phyloP scores from a whole-genome alignment of 2,888 invertebrate species.

The Hydrotaea diabolus region DNA sequence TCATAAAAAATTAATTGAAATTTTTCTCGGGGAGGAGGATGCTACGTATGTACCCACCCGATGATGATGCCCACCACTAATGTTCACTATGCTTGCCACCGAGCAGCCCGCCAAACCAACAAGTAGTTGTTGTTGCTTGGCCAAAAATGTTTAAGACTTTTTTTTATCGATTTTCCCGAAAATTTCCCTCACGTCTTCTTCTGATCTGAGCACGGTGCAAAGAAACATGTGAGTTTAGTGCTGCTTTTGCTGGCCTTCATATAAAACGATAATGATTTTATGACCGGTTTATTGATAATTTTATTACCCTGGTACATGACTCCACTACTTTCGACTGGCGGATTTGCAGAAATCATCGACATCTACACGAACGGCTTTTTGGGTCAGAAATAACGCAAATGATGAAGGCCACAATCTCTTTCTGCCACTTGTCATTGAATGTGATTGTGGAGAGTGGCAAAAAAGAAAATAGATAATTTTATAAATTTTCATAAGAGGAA shows the following conservation, averaged over 20 bases:
- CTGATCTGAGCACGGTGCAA: not conserved
- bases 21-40: conserved; percentile 9
- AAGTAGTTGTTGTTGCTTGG: conserved; percentile 46
- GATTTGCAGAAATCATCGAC: not conserved
- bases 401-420: not conserved
- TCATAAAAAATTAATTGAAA: conserved; percentile 60
- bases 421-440: not conserved
- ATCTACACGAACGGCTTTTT: not conserved
- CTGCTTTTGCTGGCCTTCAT: conserved; percentile 28
- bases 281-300: conserved; percentile 63
- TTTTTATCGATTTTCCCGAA: conserved; percentile 21
- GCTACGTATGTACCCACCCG: no score
- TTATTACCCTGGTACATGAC: conserved; percentile 63
- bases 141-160: conserved; percentile 48
- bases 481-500: not conserved
- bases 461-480: not conserved
- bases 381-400: not conserved
- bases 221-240: not conserved
- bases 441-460: not conserved
- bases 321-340: not conserved
- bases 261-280: conserved; percentile 62
- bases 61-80: not conserved
- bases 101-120: conserved; percentile 41
- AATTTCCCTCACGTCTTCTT: not conserved
- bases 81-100: not conserved